A percentile compares a stretch with the other conserved stretches of the same genome.
Evolutionary conservation across 2,797 vertebrate genomes (phyloP).

Genomic region (Sebastes matsubarae): DNA sequence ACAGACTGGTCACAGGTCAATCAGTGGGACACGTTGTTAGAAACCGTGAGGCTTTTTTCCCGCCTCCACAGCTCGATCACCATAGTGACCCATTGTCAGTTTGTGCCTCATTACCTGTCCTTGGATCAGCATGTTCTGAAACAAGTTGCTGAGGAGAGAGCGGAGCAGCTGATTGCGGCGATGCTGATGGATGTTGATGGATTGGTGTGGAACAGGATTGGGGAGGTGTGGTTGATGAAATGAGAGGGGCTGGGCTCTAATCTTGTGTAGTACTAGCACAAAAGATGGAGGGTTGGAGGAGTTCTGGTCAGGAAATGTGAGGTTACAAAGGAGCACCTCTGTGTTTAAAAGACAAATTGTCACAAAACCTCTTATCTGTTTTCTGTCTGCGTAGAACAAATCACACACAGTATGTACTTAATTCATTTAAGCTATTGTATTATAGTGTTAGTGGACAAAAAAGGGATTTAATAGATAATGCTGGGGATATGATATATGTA

Average conservation of each 20-base stretch:
- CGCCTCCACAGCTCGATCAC: conserved; percentile 41
- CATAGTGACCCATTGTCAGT: conserved; percentile 39
- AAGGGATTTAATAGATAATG: not conserved
- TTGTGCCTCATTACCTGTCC: conserved; percentile 55
- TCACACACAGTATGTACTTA: not conserved
- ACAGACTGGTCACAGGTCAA: conserved; percentile 55
- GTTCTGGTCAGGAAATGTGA: not conserved
- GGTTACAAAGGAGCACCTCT: not conserved
- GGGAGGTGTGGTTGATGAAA: conserved; percentile 6
- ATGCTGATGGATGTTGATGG: conserved; percentile 47
- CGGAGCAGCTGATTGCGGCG: conserved; percentile 26
- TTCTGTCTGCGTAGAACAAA: not conserved
- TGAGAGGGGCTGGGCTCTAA: conserved; percentile 3
- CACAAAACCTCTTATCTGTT: not conserved
- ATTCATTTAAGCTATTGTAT: not conserved
- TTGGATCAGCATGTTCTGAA: conserved; percentile 58
- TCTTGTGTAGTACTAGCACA: not conserved
- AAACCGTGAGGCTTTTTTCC: conserved; percentile 28
- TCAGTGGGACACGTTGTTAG: conserved; percentile 33
- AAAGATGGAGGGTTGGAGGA: not conserved
- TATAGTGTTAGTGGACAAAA: not conserved
- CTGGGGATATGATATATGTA: not conserved
- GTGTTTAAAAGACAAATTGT: not conserved
- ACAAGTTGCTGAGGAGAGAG: conserved; percentile 43
- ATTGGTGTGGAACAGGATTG: not conserved